phyloP scores from a whole-genome alignment of 1,140 invertebrate species.

The Panonychus citri region DNA sequence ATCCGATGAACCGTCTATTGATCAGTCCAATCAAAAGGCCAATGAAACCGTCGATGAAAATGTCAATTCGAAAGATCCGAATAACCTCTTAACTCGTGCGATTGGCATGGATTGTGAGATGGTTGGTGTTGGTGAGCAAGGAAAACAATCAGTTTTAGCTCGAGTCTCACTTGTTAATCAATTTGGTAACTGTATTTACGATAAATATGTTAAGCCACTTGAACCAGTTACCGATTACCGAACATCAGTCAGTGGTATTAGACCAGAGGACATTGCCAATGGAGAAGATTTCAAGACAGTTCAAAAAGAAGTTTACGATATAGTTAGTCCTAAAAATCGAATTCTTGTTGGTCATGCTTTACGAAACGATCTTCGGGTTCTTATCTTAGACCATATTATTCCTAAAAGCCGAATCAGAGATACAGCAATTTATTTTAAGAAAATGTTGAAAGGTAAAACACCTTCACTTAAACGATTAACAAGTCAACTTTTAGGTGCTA shows the following conservation, averaged over 20 bases:
- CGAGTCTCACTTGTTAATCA: slow-evolving; percentile 76
- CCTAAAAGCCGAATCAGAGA: slow-evolving; percentile 46
- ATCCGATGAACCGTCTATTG: slow-evolving; percentile 72
- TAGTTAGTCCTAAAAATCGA: slow-evolving; percentile 44
- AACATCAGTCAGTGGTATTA: slow-evolving; percentile 67
- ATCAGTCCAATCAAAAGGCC: slow-evolving; percentile 70
- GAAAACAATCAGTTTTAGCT: slow-evolving; percentile 54
- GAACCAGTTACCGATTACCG: slow-evolving; percentile 56
- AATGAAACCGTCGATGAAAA: slow-evolving; percentile 37
- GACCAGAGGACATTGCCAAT: slow-evolving; percentile 40
- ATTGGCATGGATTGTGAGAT: slow-evolving; percentile 89
- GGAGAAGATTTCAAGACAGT: slow-evolving; percentile 43
- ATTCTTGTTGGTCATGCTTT: slow-evolving; percentile 70
- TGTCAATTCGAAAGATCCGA: no score
- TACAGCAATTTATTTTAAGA: slow-evolving; percentile 44
- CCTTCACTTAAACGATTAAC: slow-evolving; percentile 60
- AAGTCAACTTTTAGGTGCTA: slow-evolving; percentile 42
- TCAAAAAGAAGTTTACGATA: slow-evolving; percentile 52
- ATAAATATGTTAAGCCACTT: slow-evolving; percentile 63
- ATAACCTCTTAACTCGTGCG: slow-evolving; percentile 35
- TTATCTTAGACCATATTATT: slow-evolving; percentile 62
- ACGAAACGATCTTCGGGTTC: slow-evolving; percentile 57
- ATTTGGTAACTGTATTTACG: slow-evolving; percentile 59
- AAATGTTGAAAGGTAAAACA: slow-evolving; percentile 34
- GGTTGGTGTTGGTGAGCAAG: slow-evolving; percentile 56